phyloP scores from a whole-genome alignment of 2,797 vertebrate genomes.

The Pseudochaenichthys georgianus region DNA sequence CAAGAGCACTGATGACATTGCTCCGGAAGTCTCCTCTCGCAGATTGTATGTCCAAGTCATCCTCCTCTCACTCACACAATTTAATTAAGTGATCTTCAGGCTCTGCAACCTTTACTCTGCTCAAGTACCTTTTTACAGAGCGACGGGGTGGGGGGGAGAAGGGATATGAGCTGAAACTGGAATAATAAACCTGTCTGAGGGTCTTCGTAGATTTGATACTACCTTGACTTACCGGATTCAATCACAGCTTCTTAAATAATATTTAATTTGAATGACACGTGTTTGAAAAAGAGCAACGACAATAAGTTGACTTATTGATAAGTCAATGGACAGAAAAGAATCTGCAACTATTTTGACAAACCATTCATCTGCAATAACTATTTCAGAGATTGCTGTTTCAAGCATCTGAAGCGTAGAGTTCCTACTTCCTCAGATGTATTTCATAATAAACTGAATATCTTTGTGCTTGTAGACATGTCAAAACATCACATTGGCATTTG shows the following conservation, averaged over 20 bases:
- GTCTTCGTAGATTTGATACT: constrained; percentile 9
- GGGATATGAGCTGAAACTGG: not conserved
- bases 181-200: not conserved
- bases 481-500: no score
- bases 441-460: no score
- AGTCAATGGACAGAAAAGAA: no score
- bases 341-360: no score
- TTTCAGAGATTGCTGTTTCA: no score
- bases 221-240: not conserved
- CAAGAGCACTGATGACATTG: constrained; percentile 43
- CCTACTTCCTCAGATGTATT: no score
- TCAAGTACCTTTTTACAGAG: not conserved
- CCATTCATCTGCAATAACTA: no score
- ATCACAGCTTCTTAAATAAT: not conserved
- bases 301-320: no score
- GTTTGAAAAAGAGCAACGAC: not conserved
- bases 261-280: not conserved
- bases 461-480: no score
- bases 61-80: constrained; percentile 47
- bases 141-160: not conserved
- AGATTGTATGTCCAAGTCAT: constrained; percentile 47
- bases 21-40: constrained; percentile 40
- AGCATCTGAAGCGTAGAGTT: no score
- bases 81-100: constrained; percentile 64
- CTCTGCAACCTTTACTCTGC: constrained; percentile 16